phyloP scores from a whole-genome alignment of 2,797 vertebrate species.

The Oreochromis grahami region DNA sequence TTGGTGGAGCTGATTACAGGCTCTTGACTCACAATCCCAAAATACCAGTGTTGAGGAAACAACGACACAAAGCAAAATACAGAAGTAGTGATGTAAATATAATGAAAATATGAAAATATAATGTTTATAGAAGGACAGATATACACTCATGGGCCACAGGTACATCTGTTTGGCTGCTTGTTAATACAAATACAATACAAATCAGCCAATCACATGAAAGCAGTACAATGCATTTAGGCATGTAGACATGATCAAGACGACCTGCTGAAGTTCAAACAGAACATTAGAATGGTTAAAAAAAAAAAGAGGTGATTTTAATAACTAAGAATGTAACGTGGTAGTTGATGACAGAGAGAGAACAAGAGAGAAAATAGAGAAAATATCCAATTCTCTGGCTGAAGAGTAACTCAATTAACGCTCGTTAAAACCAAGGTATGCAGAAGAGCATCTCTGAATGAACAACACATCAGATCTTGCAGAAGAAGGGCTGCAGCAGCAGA shows the following conservation, averaged over 20 bases:
- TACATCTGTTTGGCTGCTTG: background rate
- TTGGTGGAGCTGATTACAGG: conserved; percentile 33
- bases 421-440: background rate
- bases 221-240: background rate
- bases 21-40: conserved; percentile 28
- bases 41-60: conserved; percentile 9
- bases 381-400: background rate
- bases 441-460: background rate
- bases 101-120: too few species aligned
- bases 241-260: background rate
- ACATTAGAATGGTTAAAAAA: accelerated
- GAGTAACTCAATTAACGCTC: background rate
- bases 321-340: background rate
- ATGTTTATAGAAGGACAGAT: background rate
- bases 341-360: background rate
- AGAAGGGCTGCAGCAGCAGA: background rate
- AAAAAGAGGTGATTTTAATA: background rate
- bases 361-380: background rate
- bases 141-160: background rate
- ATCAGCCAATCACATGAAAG: background rate
- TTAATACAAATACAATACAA: background rate
- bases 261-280: background rate
- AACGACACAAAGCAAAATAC: background rate
- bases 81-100: background rate
- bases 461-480: background rate